These are phyloP conservation scores for Hydrotaea diabolus DNA, from an alignment of 2,888 invertebrate genomes.

Conservation along the genomic window DNA sequence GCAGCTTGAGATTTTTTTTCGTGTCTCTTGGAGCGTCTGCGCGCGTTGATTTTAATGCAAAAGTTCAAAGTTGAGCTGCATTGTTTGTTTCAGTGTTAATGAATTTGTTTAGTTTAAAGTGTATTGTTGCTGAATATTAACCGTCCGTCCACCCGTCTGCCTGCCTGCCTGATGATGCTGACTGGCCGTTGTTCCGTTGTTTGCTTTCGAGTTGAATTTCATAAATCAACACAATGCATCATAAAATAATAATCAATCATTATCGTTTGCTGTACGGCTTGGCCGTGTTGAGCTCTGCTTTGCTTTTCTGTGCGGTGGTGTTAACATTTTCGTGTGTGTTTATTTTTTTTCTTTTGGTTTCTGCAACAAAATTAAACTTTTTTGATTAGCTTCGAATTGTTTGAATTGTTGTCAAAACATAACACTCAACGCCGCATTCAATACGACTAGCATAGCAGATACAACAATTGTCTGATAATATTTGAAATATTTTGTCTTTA, in stretches of 20 bases:
- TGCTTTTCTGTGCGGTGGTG: constrained; percentile 15
- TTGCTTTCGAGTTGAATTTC: constrained; percentile 41
- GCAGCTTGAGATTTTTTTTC: constrained; percentile 41
- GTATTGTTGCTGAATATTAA: constrained; percentile 35
- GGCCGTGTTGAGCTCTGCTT: background rate
- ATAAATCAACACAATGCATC: constrained; percentile 64
- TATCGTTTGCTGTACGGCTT: background rate
- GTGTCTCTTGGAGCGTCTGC: constrained; percentile 19
- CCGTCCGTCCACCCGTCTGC: background rate
- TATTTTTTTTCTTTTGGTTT: too few species aligned
- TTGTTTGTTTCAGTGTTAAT: constrained; percentile 64
- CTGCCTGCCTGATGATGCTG: background rate
- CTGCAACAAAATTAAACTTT: constrained; percentile 5
- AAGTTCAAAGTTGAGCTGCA: constrained; percentile 65
- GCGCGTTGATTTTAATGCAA: constrained; percentile 52
- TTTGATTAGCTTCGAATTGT: constrained; percentile 24
- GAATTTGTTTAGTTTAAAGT: constrained; percentile 65
- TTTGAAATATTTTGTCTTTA: constrained; percentile 22
- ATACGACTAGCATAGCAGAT: background rate
- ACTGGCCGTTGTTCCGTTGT: background rate
- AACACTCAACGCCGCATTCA: constrained; percentile 15
- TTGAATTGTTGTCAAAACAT: constrained; percentile 50
- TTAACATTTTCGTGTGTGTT: constrained; percentile 25
- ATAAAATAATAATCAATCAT: constrained; percentile 68
- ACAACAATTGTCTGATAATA: constrained; percentile 21